phyloP scores from a whole-genome alignment of 2,797 vertebrate genomes.

The Tiaroga cobitis region DNA sequence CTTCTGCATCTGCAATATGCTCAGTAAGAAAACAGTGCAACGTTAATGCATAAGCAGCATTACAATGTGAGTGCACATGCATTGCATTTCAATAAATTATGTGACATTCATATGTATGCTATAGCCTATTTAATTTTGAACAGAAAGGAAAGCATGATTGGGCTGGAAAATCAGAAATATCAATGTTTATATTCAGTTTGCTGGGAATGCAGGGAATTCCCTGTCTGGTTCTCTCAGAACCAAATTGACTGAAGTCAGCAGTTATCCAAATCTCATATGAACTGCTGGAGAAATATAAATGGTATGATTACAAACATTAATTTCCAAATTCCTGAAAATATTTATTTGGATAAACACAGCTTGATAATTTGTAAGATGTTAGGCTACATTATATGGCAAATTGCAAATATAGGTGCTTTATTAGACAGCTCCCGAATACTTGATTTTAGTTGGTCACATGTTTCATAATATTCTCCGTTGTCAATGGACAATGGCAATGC shows the following conservation, averaged over 20 bases:
- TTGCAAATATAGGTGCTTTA: not conserved
- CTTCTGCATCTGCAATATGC: constrained; percentile 38
- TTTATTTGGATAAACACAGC: not conserved
- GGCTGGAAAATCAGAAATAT: not conserved
- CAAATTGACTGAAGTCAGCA: not conserved
- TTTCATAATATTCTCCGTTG: not conserved
- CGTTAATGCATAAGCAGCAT: constrained; percentile 61
- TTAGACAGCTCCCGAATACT: not conserved
- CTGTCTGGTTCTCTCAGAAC: not conserved
- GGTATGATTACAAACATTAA: not conserved
- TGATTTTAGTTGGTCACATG: not conserved
- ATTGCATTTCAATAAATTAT: not conserved
- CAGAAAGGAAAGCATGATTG: not conserved
- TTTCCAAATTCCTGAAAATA: not conserved
- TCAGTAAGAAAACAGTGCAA: constrained; percentile 73
- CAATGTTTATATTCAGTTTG: not conserved
- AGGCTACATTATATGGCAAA: not conserved
- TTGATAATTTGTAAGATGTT: not conserved
- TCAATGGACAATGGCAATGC: not conserved
- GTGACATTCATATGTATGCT: not conserved
- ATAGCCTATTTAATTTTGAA: not conserved
- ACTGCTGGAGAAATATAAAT: constrained; percentile 30
- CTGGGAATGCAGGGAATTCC: constrained; percentile 1
- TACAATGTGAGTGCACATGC: not conserved
- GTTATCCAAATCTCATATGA: constrained; percentile 25